Conservation (phyloP, 2,888 invertebrate species). For the Nephrotoma flavescens region DNA sequence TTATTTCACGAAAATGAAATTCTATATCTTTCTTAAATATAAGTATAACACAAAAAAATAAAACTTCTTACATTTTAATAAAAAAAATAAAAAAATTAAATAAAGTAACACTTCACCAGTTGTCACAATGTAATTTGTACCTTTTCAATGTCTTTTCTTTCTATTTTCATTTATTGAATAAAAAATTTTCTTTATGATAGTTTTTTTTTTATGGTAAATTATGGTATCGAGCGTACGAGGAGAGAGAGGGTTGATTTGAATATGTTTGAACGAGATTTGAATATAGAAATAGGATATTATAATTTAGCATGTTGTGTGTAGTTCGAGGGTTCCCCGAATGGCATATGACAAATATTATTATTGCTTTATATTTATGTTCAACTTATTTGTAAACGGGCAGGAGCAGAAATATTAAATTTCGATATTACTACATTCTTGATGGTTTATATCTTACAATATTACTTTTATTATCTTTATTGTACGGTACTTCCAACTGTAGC, state of each 20-base stretch:
- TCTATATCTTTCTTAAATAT: background rate
- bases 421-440: too few species aligned
- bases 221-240: background rate
- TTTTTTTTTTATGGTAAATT: background rate
- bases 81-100: background rate
- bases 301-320: background rate
- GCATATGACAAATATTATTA: background rate
- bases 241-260: background rate
- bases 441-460: too few species aligned
- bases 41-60: background rate
- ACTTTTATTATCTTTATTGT: too few species aligned
- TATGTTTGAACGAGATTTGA: background rate
- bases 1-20: slow-evolving; percentile 1
- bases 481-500: too few species aligned
- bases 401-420: too few species aligned
- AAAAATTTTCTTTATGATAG: background rate
- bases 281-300: background rate
- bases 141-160: background rate
- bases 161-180: background rate
- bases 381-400: background rate
- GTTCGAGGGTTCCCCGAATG: background rate
- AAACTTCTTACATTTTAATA: background rate
- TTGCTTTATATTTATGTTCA: background rate
- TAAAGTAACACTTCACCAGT: slow-evolving; percentile 3
- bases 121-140: slow-evolving; percentile 2